Percentiles rank a stretch among this genome's conserved stretches.
Evolutionary conservation across 2,888 invertebrate genomes (phyloP).

Genomic region (Latrodectus hesperus): DNA sequence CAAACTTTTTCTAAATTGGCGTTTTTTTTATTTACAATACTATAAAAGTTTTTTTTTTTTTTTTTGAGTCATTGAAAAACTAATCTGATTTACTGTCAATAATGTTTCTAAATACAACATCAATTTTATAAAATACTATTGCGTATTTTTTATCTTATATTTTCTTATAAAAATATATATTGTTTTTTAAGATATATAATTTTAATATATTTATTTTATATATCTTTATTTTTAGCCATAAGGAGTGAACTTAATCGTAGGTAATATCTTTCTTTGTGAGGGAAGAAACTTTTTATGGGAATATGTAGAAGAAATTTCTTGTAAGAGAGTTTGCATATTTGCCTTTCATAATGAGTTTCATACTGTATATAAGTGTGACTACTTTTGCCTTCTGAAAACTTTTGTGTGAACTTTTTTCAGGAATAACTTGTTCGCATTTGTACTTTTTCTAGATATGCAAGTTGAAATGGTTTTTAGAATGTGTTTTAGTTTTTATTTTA

Average conservation of each 20-base stretch:
- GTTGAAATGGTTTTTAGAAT: constrained; percentile 11
- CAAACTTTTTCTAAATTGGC: no score
- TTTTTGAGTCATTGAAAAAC: no score
- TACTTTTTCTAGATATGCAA: constrained; percentile 64
- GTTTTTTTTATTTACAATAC: no score
- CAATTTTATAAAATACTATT: no score
- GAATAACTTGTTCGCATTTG: constrained; percentile 54
- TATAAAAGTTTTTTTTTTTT: no score
- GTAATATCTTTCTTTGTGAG: constrained; percentile 48
- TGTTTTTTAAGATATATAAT: no score
- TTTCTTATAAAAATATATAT: no score
- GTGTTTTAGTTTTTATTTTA: constrained; percentile 7
- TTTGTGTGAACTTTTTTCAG: constrained; percentile 47
- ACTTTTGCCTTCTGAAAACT: constrained; percentile 67
- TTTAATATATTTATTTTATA: not conserved
- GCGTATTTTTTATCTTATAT: no score
- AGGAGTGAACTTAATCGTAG: constrained; percentile 70
- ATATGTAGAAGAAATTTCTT: constrained; percentile 45
- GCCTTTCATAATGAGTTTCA: constrained; percentile 65
- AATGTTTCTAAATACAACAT: no score
- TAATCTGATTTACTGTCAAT: no score
- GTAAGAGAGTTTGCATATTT: constrained; percentile 49
- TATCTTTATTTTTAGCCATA: constrained; percentile 61
- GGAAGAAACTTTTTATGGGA: constrained; percentile 33
- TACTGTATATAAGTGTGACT: constrained; percentile 67